Evolutionary conservation across 1,140 invertebrate species (phyloP), one percentile per base, ranked within the genome.

Genomic region (Euwallacea fornicatus): DNA sequence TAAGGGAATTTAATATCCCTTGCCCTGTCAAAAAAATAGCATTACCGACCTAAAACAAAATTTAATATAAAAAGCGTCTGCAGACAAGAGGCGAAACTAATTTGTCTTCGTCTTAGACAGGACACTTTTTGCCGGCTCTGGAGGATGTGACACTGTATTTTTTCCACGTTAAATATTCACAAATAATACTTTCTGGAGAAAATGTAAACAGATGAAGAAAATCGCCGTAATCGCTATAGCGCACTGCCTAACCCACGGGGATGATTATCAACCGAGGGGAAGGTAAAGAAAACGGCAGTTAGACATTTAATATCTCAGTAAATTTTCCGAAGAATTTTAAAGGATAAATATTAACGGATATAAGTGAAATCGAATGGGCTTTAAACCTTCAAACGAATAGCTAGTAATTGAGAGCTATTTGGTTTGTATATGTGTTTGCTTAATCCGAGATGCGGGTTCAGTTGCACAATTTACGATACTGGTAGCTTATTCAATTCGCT

Each of bases 391-490:
- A 43, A 15, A 61, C 42, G 42, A 61, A 61, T 61, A 61, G 59
- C 59, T n/a, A 61, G 59, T 61, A 43, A 61, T 15, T 41, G 42
- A n/a, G 33, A 61, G 59, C 21, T 61, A 61, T 61, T 61, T 61
- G 59, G 59, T 61, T 61, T 61, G 59, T 61, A 61, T 42, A 61
- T 61, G 59, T 43, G 42, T 61, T 61, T 61, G 59, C 33, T 41
- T 61, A 61, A 61, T 61, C 59, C 59, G n/a, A 41, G 10, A 61
- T 43, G 21, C 21, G 42, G 59, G 21, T 61, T 21, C 42, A 43
- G 59, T 61, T 43, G 21, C 33, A 16, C 10, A 43, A 61, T 61
- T 61, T 61, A 61, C 59, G 59, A 61, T 61, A 42, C 16, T 16
- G 46, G 46, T 50, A 50, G 46, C 9, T 50, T 50, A 50, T 50